Conservation (phyloP, 2,797 vertebrate genomes). For the Pyrocephalus nanus region DNA sequence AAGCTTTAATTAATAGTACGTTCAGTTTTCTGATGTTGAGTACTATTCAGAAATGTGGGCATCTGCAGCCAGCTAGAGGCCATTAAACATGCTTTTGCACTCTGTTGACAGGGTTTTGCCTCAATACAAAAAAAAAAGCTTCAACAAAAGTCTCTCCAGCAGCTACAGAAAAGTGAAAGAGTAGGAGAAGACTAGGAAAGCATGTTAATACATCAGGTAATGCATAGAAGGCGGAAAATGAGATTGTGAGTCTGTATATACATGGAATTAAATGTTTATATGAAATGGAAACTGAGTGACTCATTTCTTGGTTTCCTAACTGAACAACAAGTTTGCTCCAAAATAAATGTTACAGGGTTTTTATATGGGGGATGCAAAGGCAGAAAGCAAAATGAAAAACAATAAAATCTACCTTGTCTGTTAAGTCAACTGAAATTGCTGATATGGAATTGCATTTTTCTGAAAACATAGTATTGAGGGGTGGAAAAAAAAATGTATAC, state of each 20-base stretch:
- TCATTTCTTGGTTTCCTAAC: conserved; percentile 19
- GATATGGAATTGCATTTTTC: not conserved
- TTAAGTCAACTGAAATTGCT: not conserved
- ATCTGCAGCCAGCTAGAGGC: conserved; percentile 62
- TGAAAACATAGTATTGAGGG: not conserved
- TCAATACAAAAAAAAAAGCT: conserved; percentile 35
- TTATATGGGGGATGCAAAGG: not conserved
- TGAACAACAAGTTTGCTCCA: not conserved
- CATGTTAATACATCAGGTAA: conserved; percentile 47
- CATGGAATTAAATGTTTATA: not conserved
- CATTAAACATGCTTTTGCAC: conserved; percentile 61
- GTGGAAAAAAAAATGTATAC: fast-evolving
- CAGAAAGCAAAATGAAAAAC: not conserved
- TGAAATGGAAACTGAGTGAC: not conserved
- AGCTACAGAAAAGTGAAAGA: conserved; percentile 47
- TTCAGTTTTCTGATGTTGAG: conserved; percentile 66
- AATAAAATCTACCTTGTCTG: not conserved
- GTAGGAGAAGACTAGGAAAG: conserved; percentile 29
- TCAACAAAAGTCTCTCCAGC: conserved; percentile 56
- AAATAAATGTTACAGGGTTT: not conserved
- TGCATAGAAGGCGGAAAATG: not conserved
- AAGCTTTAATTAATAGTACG: conserved; percentile 64
- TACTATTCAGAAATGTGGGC: conserved; percentile 62
- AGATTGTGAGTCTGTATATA: not conserved
- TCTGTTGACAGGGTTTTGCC: conserved; percentile 62